phyloP scores from a whole-genome alignment of 2,888 invertebrate genomes.

The Hyalella azteca region DNA sequence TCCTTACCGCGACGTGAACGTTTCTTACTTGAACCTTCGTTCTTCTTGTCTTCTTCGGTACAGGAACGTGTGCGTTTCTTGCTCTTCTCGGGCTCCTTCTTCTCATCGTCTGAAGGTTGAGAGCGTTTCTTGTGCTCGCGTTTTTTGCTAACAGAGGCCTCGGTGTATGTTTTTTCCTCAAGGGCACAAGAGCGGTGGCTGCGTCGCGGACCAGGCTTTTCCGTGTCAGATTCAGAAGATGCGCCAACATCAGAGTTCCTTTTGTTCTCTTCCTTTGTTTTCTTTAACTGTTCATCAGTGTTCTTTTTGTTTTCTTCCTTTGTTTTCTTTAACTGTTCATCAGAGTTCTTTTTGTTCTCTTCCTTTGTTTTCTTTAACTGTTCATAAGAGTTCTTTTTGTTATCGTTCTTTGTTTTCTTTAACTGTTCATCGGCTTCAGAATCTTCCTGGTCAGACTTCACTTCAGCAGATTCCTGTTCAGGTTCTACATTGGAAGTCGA shows the following conservation, averaged over 20 bases:
- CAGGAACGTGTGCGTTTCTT: neutral
- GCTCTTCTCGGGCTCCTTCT: neutral
- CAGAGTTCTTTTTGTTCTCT: neutral
- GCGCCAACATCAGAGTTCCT: neutral
- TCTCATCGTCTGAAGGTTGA: neutral
- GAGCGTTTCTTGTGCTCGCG: too few relatives aligned
- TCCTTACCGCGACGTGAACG: slow-evolving; percentile 9
- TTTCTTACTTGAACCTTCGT: neutral
- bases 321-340: neutral
- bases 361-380: neutral
- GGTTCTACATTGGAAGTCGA: neutral
- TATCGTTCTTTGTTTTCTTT: neutral
- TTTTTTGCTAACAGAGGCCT: too few relatives aligned
- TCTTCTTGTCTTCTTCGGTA: neutral
- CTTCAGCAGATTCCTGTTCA: neutral
- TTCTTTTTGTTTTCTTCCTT: neutral
- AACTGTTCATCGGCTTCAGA: neutral
- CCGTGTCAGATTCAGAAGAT: slow-evolving; percentile 1
- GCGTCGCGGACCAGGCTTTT: neutral
- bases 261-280: too few relatives aligned
- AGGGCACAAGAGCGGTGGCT: neutral
- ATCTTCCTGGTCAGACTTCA: neutral
- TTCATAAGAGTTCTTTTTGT: neutral
- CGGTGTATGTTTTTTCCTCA: neutral
- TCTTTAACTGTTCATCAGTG: neutral